Conservation (phyloP, 1,140 invertebrate species). For the Trichoplusia ni region DNA sequence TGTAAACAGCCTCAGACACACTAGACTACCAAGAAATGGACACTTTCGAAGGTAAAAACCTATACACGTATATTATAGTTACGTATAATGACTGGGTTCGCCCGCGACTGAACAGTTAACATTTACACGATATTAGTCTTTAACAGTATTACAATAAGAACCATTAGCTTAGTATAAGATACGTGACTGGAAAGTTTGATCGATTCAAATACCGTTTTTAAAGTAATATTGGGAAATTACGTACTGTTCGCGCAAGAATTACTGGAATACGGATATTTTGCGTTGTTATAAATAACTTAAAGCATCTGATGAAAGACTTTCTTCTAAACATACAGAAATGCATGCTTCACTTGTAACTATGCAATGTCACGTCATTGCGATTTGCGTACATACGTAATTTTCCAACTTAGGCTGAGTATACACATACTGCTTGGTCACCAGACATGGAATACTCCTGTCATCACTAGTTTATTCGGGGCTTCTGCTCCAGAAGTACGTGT, state of each 20-base stretch:
- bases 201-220: neutral
- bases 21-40: slow-evolving; percentile 19
- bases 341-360: too few relatives aligned
- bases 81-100: slow-evolving; percentile 28
- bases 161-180: slow-evolving; percentile 23
- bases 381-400: too few relatives aligned
- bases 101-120: slow-evolving; percentile 3
- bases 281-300: too few relatives aligned
- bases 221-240: neutral
- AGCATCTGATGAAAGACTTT: too few relatives aligned
- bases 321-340: too few relatives aligned
- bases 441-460: too few relatives aligned
- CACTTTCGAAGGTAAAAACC: slow-evolving; percentile 26
- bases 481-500: neutral
- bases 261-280: too few relatives aligned
- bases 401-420: too few relatives aligned
- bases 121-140: slow-evolving; percentile 25
- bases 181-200: slow-evolving; percentile 22
- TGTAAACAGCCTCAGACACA: neutral
- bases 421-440: too few relatives aligned
- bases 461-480: neutral
- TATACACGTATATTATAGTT: slow-evolving; percentile 25
- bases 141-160: slow-evolving; percentile 21
- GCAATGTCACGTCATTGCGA: too few relatives aligned
- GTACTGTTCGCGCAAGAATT: too few relatives aligned